These are phyloP conservation scores for Salticus scenicus DNA, from an alignment of 2,888 invertebrate species.

Conservation along the genomic window DNA sequence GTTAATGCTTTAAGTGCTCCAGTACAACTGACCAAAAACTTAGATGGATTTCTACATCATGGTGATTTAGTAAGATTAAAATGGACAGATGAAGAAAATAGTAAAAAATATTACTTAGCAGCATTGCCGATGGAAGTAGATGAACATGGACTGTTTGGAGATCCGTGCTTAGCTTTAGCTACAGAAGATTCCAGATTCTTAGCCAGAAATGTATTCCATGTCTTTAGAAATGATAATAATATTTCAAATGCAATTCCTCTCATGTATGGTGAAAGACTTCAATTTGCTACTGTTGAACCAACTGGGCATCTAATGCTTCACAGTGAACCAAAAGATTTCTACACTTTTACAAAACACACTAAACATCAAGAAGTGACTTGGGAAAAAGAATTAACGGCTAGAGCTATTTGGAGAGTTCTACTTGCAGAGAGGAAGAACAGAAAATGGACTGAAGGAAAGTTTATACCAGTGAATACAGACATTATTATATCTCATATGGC, in stretches of 20 bases:
- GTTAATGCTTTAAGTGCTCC: slow-evolving; percentile 12
- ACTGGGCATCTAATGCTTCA: slow-evolving; percentile 33
- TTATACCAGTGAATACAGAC: slow-evolving; percentile 24
- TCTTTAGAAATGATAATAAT: slow-evolving; percentile 37
- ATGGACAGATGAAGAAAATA: slow-evolving; percentile 15
- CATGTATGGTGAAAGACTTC: slow-evolving; percentile 34
- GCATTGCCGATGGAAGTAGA: slow-evolving; percentile 25
- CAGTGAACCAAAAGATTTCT: slow-evolving; percentile 29
- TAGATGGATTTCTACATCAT: slow-evolving; percentile 53
- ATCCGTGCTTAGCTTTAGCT: slow-evolving; percentile 43
- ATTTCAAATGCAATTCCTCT: slow-evolving; percentile 34
- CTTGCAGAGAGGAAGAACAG: background rate
- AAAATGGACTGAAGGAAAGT: slow-evolving; percentile 5
- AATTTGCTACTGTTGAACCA: slow-evolving; percentile 15
- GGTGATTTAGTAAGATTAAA: slow-evolving; percentile 44
- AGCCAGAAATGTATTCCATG: slow-evolving; percentile 27
- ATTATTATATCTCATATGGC: slow-evolving; percentile 26
- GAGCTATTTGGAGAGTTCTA: slow-evolving; percentile 33
- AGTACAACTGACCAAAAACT: slow-evolving; percentile 30
- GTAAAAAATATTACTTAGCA: slow-evolving; percentile 7
- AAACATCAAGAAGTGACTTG: slow-evolving; percentile 47
- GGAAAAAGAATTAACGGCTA: slow-evolving; percentile 28
- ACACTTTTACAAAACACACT: slow-evolving; percentile 18
- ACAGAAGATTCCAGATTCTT: slow-evolving; percentile 32
- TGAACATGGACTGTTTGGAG: slow-evolving; percentile 16